Evolutionary conservation across 2,797 vertebrate species (phyloP), one percentile per base, ranked within the genome.

Genomic region (Bufotes viridis): DNA sequence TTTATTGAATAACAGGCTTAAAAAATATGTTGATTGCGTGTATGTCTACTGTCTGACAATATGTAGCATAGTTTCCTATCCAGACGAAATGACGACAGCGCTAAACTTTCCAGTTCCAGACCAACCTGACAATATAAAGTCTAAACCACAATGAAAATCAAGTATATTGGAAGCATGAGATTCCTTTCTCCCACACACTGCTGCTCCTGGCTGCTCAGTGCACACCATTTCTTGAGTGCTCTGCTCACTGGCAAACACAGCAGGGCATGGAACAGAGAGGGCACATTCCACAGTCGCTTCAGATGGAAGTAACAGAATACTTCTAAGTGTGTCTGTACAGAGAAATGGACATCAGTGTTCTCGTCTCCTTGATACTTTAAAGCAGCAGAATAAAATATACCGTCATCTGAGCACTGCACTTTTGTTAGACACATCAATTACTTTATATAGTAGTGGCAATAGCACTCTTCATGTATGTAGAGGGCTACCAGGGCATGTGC

Each of bases 271-370:
- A 92, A 92, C 90, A 92, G 88, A 88, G 88, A 81, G 42, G 42
- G 90, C 84, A 89, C 91, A 92, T 0, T 2, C 90, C 87, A 87
- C 84, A 91, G 90, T 92, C 91, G 91, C 91, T 88, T 82, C 87
- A 90, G 88, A 81, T 93, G 90, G 90, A 92, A 92, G 91, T 84
- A 82, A 91, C 90, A 88, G 92, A 89, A 92, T 92, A 91, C 89
- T 92, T 93, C 88, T 79, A 88, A 91, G 90, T 92, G 91, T 87
- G 87, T 87, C 91, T 92, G 90, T 93, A 92, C 90, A 93, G 91
- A 94, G 91, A 87, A 58, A 88, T 82, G 89, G 84, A 76, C 92
- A 93, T 93, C 93, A 90, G 91, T 91, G 93, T 84, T 86, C 58
- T 90, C 81, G 82, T 65, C 69, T 22, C 42, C 78, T 22, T 86